Percentiles rank a stretch among this genome's conserved stretches.
Conservation (phyloP, 1,140 invertebrate genomes). For the Mizuhopecten yessoensis region DNA sequence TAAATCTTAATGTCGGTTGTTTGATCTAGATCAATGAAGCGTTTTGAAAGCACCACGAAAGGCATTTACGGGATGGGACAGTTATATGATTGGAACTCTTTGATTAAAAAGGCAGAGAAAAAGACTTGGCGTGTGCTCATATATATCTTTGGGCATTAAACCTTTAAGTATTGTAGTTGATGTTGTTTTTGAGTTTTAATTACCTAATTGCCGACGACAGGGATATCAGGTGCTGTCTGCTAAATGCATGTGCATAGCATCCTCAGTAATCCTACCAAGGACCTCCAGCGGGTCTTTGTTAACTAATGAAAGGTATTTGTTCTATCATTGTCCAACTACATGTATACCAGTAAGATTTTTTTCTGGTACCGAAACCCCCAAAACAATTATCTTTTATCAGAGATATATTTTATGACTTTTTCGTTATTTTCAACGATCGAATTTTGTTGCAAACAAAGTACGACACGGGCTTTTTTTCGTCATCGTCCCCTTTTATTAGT, state of each 20-base stretch:
- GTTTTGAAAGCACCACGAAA: constrained; percentile 5
- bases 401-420: no score
- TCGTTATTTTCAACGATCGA: no score
- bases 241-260: neutral
- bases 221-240: neutral
- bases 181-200: constrained; percentile 28
- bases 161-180: neutral
- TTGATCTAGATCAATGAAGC: constrained; percentile 33
- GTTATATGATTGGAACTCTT: constrained; percentile 38
- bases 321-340: no score
- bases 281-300: no score
- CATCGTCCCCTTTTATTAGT: no score
- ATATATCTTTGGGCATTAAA: constrained; percentile 7
- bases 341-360: no score
- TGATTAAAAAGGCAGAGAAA: constrained; percentile 28
- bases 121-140: constrained; percentile 6
- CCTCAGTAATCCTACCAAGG: no score
- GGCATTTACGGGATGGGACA: neutral
- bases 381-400: no score
- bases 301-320: no score
- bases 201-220: constrained; percentile 11
- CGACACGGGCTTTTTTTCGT: no score
- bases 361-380: no score
- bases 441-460: no score
- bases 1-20: constrained; percentile 1